Evolutionary conservation across 2,888 invertebrate genomes (phyloP).

Genomic region (Congeria kusceri): DNA sequence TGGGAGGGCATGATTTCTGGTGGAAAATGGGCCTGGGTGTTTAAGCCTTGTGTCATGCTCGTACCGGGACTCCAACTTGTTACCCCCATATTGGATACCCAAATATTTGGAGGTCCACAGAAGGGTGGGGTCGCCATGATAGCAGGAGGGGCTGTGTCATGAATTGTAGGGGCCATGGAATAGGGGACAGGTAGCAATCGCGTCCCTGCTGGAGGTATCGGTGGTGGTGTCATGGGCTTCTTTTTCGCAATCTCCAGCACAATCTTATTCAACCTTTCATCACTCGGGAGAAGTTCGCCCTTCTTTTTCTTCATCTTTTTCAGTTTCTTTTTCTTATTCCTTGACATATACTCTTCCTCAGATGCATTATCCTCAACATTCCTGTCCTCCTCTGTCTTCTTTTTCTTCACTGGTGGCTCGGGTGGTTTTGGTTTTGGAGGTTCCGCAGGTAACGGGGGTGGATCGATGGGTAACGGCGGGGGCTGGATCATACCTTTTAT

Average conservation of each 20-base stretch:
- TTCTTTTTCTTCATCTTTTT: slow-evolving; percentile 43
- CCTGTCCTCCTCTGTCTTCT: slow-evolving; percentile 11
- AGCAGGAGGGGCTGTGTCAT: slow-evolving; percentile 12
- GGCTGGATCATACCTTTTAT: not conserved
- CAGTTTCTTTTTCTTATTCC: slow-evolving; percentile 25
- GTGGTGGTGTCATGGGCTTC: slow-evolving; percentile 48
- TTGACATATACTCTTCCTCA: slow-evolving; percentile 36
- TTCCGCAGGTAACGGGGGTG: slow-evolving; percentile 47
- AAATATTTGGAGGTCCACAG: slow-evolving; percentile 4
- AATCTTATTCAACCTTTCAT: slow-evolving; percentile 52
- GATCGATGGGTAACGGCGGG: slow-evolving; percentile 24
- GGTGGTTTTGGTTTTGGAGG: slow-evolving; percentile 58
- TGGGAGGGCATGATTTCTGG: slow-evolving; percentile 37
- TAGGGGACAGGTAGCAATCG: not conserved
- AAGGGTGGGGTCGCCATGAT: slow-evolving; percentile 4
- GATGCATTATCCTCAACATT: slow-evolving; percentile 33
- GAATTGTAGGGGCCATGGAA: not conserved
- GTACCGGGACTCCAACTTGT: slow-evolving; percentile 29
- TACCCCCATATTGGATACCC: slow-evolving; percentile 4
- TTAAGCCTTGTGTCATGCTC: slow-evolving; percentile 9
- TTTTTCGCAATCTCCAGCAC: slow-evolving; percentile 56
- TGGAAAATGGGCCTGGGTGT: slow-evolving; percentile 22
- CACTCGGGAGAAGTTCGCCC: slow-evolving; percentile 30
- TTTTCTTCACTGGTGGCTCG: slow-evolving; percentile 45
- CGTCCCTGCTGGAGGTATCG: slow-evolving; percentile 21